phyloP scores from a whole-genome alignment of 2,888 invertebrate species.

The Pseudococcus viburni region DNA sequence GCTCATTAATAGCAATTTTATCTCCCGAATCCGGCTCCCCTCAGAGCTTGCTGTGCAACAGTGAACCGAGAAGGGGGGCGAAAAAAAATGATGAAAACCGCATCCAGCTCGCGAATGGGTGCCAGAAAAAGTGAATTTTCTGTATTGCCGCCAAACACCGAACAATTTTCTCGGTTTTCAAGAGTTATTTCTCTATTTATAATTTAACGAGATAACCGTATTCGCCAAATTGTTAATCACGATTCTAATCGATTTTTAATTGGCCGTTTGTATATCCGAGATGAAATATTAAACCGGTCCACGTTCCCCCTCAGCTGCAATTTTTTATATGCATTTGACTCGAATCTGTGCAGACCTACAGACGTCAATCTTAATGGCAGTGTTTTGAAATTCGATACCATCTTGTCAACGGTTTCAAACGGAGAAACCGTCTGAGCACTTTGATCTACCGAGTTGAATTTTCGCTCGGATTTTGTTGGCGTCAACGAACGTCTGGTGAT shows the following conservation, averaged over 20 bases:
- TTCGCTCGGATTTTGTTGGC: background rate
- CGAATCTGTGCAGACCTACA: no score
- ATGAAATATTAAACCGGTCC: background rate
- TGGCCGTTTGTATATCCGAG: conserved; percentile 8
- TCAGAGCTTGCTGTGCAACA: background rate
- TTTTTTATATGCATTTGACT: no score
- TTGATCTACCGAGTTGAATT: background rate
- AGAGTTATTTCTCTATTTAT: conserved; percentile 61
- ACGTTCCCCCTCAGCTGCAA: no score
- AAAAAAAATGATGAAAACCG: conserved; percentile 33
- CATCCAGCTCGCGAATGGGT: conserved; percentile 9
- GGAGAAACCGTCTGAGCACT: background rate
- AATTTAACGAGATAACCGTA: conserved; percentile 51
- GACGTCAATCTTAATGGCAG: background rate
- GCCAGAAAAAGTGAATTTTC: conserved; percentile 66
- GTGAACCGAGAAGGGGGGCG: background rate
- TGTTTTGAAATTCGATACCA: conserved; percentile 10
- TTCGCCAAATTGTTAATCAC: conserved; percentile 63
- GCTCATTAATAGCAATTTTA: conserved; percentile 60
- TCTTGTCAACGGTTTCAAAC: background rate
- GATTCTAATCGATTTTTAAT: conserved; percentile 65
- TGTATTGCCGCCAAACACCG: conserved; percentile 60
- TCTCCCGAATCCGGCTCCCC: background rate
- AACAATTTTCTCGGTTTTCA: conserved; percentile 58
- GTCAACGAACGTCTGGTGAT: background rate